Evolutionary conservation across 2,797 vertebrate species (phyloP).

Genomic region (Dendrocincla fuliginosa): DNA sequence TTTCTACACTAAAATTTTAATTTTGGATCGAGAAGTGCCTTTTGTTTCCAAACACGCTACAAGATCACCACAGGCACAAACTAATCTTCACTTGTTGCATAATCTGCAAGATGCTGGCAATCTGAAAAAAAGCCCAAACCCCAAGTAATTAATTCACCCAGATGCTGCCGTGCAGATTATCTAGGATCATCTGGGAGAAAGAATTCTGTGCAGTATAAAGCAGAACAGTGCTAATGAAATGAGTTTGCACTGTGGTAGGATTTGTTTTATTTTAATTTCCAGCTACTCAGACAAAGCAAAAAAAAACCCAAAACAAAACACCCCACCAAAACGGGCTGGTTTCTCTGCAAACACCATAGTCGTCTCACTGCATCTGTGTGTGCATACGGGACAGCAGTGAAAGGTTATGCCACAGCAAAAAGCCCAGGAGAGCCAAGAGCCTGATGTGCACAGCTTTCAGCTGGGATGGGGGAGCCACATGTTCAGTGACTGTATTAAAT

Average conservation of each 20-base stretch:
- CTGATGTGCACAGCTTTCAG: not conserved
- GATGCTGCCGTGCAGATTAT: constrained; percentile 66
- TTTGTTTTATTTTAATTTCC: not conserved
- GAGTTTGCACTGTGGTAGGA: not conserved
- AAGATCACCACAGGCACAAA: constrained; percentile 55
- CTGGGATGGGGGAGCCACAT: fast-evolving
- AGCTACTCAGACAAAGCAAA: not conserved
- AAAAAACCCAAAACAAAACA: not conserved
- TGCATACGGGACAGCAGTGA: not conserved
- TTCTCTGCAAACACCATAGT: not conserved
- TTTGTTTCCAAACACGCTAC: constrained; percentile 50
- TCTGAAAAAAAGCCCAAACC: not conserved
- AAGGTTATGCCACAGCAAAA: not conserved
- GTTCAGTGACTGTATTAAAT: not conserved
- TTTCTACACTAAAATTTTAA: constrained; percentile 18
- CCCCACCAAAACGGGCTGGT: fast-evolving
- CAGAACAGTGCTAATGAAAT: constrained; percentile 38
- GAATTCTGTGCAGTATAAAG: constrained; percentile 28
- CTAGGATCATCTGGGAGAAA: constrained; percentile 48
- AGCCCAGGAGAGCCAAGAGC: not conserved
- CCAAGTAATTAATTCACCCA: constrained; percentile 60
- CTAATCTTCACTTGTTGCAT: constrained; percentile 63
- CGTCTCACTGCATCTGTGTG: not conserved
- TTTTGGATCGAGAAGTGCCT: constrained; percentile 26
- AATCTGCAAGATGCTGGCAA: constrained; percentile 64